Conservation (phyloP, 2,888 invertebrate genomes). For the Dolichopus griseipennis region DNA sequence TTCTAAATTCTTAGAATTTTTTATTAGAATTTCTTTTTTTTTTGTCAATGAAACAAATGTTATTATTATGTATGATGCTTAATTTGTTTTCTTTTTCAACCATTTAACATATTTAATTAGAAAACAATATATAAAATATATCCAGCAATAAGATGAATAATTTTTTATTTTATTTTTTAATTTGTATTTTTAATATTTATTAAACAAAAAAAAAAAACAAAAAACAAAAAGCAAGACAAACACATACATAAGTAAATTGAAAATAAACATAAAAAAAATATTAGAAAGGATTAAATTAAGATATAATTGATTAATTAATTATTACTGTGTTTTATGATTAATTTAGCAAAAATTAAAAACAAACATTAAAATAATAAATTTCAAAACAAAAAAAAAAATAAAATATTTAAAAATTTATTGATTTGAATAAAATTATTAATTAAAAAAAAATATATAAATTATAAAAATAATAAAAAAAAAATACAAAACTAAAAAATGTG, state of each 20-base stretch:
- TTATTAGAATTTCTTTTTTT: not conserved
- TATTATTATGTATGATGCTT: not conserved
- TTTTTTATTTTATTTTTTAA: not conserved
- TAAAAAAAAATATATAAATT: not conserved
- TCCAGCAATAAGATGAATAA: not conserved
- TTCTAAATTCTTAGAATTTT: not conserved
- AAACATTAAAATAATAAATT: not conserved
- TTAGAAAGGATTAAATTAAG: not conserved
- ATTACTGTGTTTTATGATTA: constrained; percentile 6
- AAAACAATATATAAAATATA: not conserved
- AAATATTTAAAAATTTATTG: constrained; percentile 1
- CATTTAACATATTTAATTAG: not conserved
- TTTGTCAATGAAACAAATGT: not conserved
- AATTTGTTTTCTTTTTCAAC: not conserved
- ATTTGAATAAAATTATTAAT: not conserved
- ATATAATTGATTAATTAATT: not conserved
- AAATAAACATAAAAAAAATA: not conserved
- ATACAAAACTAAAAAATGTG: too few relatives aligned
- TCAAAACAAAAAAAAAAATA: not conserved
- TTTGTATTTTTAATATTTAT: constrained; percentile 5
- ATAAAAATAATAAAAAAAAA: not conserved
- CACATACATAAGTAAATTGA: not conserved
- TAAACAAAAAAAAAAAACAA: not conserved
- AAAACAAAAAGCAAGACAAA: not conserved
- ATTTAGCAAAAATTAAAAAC: constrained; percentile 2